These are phyloP conservation scores for Oryctolagus cuniculus DNA, from an alignment of 2,113 vertebrate genomes.

Conservation along the genomic window DNA sequence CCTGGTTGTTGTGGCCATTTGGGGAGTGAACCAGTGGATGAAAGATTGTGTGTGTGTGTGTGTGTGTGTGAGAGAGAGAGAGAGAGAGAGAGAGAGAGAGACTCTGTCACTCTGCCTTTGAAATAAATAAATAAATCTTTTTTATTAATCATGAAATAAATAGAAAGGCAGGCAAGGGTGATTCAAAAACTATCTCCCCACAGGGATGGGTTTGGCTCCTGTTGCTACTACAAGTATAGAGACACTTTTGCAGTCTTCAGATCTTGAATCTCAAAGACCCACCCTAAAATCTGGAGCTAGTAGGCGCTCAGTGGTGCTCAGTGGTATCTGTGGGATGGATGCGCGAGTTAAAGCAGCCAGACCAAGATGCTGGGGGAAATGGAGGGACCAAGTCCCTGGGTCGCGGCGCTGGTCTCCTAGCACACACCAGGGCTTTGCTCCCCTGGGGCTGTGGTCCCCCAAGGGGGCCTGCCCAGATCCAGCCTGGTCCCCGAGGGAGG, in stretches of 20 bases:
- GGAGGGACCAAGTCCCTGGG: no score
- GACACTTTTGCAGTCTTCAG: neutral
- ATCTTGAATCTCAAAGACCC: slow-evolving; percentile 16
- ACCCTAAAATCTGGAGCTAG: neutral
- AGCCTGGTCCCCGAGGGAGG: neutral
- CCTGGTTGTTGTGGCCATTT: no score
- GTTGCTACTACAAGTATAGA: neutral
- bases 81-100: no score
- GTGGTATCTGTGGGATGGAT: neutral
- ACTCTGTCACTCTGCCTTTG: no score
- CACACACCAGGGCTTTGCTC: neutral
- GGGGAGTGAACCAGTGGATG: no score
- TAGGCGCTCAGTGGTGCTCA: neutral
- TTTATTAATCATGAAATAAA: neutral
- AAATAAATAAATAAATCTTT: neutral
- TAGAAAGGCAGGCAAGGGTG: neutral
- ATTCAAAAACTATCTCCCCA: neutral
- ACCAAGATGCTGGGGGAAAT: neutral
- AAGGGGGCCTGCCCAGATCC: neutral
- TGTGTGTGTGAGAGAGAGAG: no score
- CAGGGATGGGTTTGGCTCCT: neutral
- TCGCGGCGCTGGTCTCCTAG: neutral
- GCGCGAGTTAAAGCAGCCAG: neutral
- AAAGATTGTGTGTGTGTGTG: no score
- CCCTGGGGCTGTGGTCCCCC: neutral